Evolutionary conservation across 2,113 vertebrate species (phyloP).

Genomic region (Proterorhinus semilunaris): DNA sequence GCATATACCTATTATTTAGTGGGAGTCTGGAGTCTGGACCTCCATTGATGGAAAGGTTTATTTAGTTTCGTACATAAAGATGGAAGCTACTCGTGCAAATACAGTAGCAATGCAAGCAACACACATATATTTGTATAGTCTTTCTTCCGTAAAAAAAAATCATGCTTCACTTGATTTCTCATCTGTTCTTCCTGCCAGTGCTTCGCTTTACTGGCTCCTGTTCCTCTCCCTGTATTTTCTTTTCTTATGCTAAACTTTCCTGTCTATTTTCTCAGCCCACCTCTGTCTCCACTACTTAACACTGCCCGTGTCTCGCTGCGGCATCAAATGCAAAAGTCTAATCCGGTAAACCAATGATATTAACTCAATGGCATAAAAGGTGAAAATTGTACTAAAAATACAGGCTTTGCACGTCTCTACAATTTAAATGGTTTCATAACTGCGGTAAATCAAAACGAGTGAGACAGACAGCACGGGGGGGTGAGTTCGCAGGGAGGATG

Average conservation of each 20-base stretch:
- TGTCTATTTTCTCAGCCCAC: slow-evolving; percentile 1
- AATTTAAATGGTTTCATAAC: slow-evolving; percentile 43
- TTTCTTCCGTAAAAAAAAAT: not conserved
- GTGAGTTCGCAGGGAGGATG: slow-evolving; percentile 51
- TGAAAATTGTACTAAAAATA: slow-evolving; percentile 3
- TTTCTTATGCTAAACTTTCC: not conserved
- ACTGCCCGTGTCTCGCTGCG: not conserved
- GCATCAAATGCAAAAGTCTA: not conserved
- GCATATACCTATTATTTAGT: slow-evolving; percentile 21
- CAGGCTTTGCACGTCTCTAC: slow-evolving; percentile 9
- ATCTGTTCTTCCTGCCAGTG: not conserved
- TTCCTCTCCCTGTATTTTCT: not conserved
- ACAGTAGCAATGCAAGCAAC: not conserved
- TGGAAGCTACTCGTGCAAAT: not conserved
- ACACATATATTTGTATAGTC: slow-evolving; percentile 4
- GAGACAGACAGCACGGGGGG: slow-evolving; percentile 49
- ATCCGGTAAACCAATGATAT: slow-evolving; percentile 1
- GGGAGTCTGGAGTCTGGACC: slow-evolving; percentile 6
- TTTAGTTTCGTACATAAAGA: not conserved
- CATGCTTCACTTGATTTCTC: not conserved
- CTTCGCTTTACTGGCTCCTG: not conserved
- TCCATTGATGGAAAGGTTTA: slow-evolving; percentile 1
- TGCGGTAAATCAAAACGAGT: slow-evolving; percentile 53
- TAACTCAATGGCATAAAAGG: not conserved
- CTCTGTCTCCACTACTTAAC: not conserved